Evolutionary conservation across 2,113 vertebrate species (phyloP).

Genomic region (Orthonyx spaldingii): DNA sequence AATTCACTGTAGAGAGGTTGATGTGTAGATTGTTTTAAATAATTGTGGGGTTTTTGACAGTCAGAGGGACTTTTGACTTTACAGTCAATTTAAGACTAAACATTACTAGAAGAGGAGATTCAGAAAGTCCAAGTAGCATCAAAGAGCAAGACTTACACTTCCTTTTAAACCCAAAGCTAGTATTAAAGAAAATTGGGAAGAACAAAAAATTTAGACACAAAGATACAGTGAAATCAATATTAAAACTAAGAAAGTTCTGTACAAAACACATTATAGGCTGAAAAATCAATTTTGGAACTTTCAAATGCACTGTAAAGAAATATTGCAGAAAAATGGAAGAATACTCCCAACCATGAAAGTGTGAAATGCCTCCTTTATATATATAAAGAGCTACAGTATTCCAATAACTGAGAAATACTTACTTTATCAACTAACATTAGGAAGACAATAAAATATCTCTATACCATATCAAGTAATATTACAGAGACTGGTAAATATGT

Average conservation of each 20-base stretch:
- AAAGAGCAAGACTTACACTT: not conserved
- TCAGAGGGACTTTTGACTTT: not conserved
- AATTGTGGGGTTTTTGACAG: not conserved
- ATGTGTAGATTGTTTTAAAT: not conserved
- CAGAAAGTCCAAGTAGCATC: not conserved
- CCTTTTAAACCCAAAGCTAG: not conserved
- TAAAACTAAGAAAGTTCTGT: constrained; percentile 33
- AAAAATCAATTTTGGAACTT: constrained; percentile 57
- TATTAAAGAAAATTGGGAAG: constrained; percentile 23
- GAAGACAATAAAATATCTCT: constrained; percentile 47
- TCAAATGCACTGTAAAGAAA: constrained; percentile 32
- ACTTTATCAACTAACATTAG: constrained; percentile 46
- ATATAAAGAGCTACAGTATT: constrained; percentile 14
- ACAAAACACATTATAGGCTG: constrained; percentile 2
- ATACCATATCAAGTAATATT: constrained; percentile 14
- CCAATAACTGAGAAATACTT: constrained; percentile 46
- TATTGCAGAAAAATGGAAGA: constrained; percentile 40
- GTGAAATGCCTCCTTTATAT: constrained; percentile 43
- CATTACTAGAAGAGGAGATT: not conserved
- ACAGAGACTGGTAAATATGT: constrained; percentile 12
- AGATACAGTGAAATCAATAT: constrained; percentile 37
- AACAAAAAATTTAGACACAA: constrained; percentile 6
- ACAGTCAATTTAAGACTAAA: not conserved
- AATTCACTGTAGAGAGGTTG: not conserved
- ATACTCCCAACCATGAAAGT: not conserved